Conservation (phyloP, 2,888 invertebrate genomes). For the Aethes cnicana region DNA sequence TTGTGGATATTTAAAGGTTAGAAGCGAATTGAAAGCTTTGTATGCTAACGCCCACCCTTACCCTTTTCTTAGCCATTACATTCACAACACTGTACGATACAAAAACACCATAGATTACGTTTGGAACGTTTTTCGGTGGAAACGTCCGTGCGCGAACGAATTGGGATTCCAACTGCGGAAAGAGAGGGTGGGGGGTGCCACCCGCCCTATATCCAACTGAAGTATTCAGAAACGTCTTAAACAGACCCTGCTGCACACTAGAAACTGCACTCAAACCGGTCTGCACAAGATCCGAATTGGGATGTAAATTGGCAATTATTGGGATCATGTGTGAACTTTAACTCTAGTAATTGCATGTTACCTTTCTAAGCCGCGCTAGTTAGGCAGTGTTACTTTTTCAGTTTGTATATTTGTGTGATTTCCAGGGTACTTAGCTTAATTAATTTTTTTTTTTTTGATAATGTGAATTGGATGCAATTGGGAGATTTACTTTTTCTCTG, state of each 20-base stretch:
- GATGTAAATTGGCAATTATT: conserved; percentile 19
- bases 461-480: no score
- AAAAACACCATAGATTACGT: conserved; percentile 42
- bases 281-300: conserved; percentile 35
- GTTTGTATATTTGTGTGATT: conserved; percentile 7
- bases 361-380: conserved; percentile 15
- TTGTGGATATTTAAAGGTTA: background rate
- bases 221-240: conserved; percentile 48
- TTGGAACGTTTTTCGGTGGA: conserved; percentile 31
- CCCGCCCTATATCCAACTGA: conserved; percentile 57
- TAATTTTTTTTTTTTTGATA: background rate
- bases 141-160: conserved; percentile 47
- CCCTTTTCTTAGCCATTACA: conserved; percentile 74
- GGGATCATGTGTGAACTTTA: conserved; percentile 29
- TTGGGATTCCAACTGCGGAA: conserved; percentile 56
- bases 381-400: conserved; percentile 8
- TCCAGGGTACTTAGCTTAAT: background rate
- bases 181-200: conserved; percentile 51
- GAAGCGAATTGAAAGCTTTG: background rate
- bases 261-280: conserved; percentile 36
- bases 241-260: conserved; percentile 37
- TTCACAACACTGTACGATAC: conserved; percentile 40
- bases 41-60: conserved; percentile 47
- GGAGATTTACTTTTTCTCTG: no score
- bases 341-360: background rate